Percentiles rank a stretch among this genome's conserved stretches.
phyloP scores from a whole-genome alignment of 2,888 invertebrate species.

The Lamellibrachia columna region DNA sequence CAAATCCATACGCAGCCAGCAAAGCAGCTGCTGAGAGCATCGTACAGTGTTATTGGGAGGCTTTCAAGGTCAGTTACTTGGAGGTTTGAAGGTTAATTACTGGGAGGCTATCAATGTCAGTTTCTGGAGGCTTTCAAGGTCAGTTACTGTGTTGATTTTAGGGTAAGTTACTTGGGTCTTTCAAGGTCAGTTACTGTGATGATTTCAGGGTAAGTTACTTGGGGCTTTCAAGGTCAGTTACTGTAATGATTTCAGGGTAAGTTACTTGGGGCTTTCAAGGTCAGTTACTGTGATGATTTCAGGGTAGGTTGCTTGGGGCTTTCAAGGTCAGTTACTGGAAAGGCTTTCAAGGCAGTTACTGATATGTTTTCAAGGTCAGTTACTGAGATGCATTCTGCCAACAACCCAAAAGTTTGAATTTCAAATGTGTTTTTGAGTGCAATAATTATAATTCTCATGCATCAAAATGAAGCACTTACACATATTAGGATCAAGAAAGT shows the following conservation, averaged over 20 bases:
- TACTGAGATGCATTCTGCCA: no score
- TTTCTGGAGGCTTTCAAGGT: not conserved
- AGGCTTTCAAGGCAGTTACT: no score
- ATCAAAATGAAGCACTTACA: no score
- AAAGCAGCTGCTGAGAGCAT: constrained; percentile 53
- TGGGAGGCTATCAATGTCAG: not conserved
- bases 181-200: not conserved
- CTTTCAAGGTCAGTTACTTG: constrained; percentile 41
- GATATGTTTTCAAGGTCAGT: no score
- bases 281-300: not conserved
- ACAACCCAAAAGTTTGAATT: no score
- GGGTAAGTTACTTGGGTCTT: not conserved
- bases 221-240: not conserved
- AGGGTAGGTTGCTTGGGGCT: not conserved
- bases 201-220: not conserved
- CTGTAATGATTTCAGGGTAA: not conserved
- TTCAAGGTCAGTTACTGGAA: no score
- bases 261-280: not conserved
- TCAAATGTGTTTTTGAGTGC: no score
- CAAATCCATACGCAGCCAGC: constrained; percentile 57
- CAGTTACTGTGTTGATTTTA: not conserved
- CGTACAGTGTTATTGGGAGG: constrained; percentile 49
- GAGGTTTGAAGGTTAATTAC: not conserved
- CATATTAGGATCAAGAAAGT: no score
- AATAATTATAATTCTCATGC: no score